Evolutionary conservation across 2,113 vertebrate species (phyloP).

Genomic region (Microcebus murinus): DNA sequence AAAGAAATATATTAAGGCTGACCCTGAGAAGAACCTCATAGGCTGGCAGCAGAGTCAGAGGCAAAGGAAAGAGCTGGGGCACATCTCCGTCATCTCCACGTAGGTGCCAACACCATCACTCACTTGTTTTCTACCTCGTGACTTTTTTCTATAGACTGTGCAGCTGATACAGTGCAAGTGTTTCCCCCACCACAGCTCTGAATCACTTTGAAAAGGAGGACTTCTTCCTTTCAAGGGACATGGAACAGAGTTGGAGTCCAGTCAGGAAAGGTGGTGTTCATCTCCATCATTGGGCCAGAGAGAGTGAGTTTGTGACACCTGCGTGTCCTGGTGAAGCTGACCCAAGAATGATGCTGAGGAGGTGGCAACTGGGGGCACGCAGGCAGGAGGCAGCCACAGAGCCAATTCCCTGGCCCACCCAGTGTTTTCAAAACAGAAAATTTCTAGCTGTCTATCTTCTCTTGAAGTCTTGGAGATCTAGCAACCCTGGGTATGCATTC

Average conservation of each 20-base stretch:
- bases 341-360: neutral
- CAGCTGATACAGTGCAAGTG: neutral
- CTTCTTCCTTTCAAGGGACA: neutral
- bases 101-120: accelerated
- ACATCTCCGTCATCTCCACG: neutral
- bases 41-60: neutral
- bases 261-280: neutral
- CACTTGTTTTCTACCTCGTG: neutral
- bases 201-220: neutral
- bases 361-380: neutral
- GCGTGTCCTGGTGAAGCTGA: neutral
- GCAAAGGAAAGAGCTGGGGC: neutral
- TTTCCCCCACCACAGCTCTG: neutral
- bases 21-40: neutral
- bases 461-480: neutral
- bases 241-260: neutral
- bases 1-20: neutral
- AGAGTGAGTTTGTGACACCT: neutral
- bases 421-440: neutral
- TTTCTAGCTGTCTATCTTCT: neutral
- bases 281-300: neutral
- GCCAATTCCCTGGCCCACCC: neutral
- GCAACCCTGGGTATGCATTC: neutral
- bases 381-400: neutral
- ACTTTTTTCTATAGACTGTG: neutral